Conservation (phyloP, 2,797 vertebrate species). For the Sebastes cheni region DNA sequence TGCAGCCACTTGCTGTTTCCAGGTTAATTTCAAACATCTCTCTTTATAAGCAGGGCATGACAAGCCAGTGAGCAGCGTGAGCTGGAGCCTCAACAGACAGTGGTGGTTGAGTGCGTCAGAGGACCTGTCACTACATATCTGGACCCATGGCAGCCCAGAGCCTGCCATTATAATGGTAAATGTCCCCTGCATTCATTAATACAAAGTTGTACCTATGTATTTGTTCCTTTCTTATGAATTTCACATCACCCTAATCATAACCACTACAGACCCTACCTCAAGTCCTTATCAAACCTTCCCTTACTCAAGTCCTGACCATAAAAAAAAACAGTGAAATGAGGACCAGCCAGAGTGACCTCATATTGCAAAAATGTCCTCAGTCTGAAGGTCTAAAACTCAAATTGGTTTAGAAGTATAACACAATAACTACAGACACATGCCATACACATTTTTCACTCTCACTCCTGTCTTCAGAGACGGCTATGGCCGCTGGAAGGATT, state of each 20-base stretch:
- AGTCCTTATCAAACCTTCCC: conserved; percentile 5
- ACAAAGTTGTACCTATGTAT: not conserved
- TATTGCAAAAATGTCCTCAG: conserved; percentile 52
- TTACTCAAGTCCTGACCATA: conserved; percentile 8
- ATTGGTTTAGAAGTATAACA: conserved; percentile 39
- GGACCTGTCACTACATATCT: conserved; percentile 85
- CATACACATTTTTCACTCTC: conserved; percentile 15
- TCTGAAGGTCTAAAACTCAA: conserved; percentile 26
- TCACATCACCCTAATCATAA: not conserved
- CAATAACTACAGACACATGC: conserved; percentile 38
- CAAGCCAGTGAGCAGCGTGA: conserved; percentile 84
- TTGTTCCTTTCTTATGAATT: not conserved
- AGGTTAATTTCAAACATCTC: conserved; percentile 11
- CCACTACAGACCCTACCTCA: not conserved
- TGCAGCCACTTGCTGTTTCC: conserved; percentile 29
- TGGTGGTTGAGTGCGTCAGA: conserved; percentile 87
- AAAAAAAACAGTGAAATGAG: conserved; percentile 14
- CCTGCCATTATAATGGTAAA: conserved; percentile 85
- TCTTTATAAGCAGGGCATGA: conserved; percentile 84
- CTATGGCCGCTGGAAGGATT: conserved; percentile 10
- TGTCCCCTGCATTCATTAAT: not conserved
- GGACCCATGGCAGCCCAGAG: conserved; percentile 80
- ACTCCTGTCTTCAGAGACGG: not conserved
- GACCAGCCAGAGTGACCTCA: conserved; percentile 55
- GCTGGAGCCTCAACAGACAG: conserved; percentile 87